Percentiles rank a stretch among this genome's conserved stretches.
Evolutionary conservation across 2,113 vertebrate genomes (phyloP).

Genomic region (Thryonomys swinderianus): DNA sequence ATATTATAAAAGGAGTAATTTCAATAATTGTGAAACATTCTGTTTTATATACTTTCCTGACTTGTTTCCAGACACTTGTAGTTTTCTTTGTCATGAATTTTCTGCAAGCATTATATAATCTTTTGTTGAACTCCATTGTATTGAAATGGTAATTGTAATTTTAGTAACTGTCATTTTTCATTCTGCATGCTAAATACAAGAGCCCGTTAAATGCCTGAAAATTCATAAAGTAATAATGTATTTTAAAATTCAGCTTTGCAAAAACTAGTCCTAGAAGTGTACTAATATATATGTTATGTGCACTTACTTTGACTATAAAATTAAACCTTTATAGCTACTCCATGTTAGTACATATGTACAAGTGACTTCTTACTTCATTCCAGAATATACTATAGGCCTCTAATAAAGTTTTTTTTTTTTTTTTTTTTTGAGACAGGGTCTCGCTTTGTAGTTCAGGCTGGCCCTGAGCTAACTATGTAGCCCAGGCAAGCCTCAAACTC

Average conservation of each 20-base stretch:
- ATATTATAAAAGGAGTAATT: constrained; percentile 17
- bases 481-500: no score
- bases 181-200: constrained; percentile 67
- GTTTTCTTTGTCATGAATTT: constrained; percentile 67
- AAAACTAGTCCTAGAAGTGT: constrained; percentile 44
- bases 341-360: not conserved
- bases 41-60: constrained; percentile 52
- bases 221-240: constrained; percentile 60
- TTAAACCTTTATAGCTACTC: not conserved
- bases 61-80: constrained; percentile 1
- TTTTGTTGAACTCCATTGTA: constrained; percentile 71
- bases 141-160: constrained; percentile 78
- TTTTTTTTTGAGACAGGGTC: no score
- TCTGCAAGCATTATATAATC: constrained; percentile 73
- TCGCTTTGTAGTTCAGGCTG: no score
- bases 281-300: not conserved
- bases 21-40: not conserved
- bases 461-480: no score
- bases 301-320: not conserved
- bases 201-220: constrained; percentile 68
- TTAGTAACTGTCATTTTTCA: constrained; percentile 73
- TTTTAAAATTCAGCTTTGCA: constrained; percentile 67
- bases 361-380: not conserved
- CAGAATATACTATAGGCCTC: not conserved
- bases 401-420: no score